phyloP scores from a whole-genome alignment of 2,113 vertebrate species.

The Pelobates fuscus region DNA sequence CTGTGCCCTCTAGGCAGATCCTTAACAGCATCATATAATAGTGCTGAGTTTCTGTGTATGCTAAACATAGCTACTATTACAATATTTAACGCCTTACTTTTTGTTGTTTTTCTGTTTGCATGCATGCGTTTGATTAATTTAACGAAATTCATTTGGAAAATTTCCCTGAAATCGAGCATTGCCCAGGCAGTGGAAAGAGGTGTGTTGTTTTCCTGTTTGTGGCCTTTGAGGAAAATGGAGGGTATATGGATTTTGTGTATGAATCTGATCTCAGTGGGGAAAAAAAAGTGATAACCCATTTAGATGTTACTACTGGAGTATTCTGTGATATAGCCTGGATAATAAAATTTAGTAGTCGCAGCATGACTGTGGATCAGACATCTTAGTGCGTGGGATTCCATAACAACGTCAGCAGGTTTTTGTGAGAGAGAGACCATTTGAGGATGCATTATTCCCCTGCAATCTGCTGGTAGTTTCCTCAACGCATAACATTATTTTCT shows the following conservation, averaged over 20 bases:
- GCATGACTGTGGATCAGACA: not conserved
- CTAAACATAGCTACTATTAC: not conserved
- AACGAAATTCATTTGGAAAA: not conserved
- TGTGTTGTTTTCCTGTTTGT: not conserved
- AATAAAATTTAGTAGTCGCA: not conserved
- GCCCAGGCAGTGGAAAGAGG: not conserved
- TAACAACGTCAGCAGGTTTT: not conserved
- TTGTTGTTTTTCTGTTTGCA: not conserved
- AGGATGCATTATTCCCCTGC: not conserved
- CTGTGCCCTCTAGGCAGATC: slow-evolving; percentile 15
- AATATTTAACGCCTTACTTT: slow-evolving; percentile 11
- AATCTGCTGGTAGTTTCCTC: not conserved
- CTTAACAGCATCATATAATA: slow-evolving; percentile 29
- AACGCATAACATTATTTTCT: no score
- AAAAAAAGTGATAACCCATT: not conserved
- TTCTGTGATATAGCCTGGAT: not conserved
- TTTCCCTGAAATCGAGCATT: not conserved
- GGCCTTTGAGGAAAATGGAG: not conserved
- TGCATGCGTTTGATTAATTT: not conserved
- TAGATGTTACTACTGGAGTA: not conserved
- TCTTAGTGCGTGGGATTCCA: not conserved
- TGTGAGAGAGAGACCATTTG: no score
- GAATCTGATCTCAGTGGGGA: not conserved
- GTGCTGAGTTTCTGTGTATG: slow-evolving; percentile 19
- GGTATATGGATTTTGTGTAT: not conserved